Evolutionary conservation across 2,888 invertebrate species (phyloP).

Genomic region (Anoncus sp.): DNA sequence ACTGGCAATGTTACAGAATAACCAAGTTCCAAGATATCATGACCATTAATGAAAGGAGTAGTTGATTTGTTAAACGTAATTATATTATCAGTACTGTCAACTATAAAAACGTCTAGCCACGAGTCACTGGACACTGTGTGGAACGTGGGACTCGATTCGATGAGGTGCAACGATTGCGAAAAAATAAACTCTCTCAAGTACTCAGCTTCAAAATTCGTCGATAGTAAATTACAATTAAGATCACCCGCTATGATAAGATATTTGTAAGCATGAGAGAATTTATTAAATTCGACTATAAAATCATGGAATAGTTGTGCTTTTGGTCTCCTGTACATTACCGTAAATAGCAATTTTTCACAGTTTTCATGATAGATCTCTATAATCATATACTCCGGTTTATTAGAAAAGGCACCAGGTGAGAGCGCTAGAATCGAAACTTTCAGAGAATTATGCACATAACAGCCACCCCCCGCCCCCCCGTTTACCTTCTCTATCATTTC

Average conservation of each 20-base stretch:
- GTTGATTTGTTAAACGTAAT: neutral
- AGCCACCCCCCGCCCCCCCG: neutral
- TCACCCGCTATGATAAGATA: neutral
- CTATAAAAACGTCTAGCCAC: neutral
- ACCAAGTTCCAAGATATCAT: slow-evolving; percentile 1
- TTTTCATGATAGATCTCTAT: too few relatives aligned
- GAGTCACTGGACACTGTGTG: too few relatives aligned
- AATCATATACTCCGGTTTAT: neutral
- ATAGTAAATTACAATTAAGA: slow-evolving; percentile 3
- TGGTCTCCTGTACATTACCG: too few relatives aligned
- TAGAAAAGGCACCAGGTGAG: neutral
- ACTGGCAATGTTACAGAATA: neutral
- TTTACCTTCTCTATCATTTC: neutral
- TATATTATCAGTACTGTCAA: slow-evolving; percentile 12
- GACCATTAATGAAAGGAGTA: slow-evolving; percentile 32
- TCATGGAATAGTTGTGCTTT: too few relatives aligned
- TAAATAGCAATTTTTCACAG: too few relatives aligned
- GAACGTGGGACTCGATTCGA: too few relatives aligned
- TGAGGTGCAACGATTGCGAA: neutral
- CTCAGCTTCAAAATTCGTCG: neutral
- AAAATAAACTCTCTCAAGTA: neutral
- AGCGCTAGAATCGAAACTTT: neutral
- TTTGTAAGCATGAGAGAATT: neutral
- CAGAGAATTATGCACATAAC: neutral
- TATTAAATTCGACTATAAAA: too few relatives aligned